Evolutionary conservation across 2,797 vertebrate species (phyloP), one percentile per base, ranked within the genome.

Genomic region (Danio jaintianensis): DNA sequence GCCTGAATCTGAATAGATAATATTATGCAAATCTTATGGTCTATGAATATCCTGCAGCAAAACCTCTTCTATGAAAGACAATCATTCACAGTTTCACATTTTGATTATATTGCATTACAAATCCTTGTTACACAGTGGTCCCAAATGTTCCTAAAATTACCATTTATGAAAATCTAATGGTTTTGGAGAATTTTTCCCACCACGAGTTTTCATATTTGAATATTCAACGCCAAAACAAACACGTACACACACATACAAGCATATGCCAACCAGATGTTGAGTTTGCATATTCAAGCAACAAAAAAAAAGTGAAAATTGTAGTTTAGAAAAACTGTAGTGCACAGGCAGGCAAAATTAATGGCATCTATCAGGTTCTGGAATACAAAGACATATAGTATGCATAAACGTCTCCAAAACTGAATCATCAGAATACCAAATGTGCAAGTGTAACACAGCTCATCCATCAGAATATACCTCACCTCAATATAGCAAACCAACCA

Each of bases 201-300:
- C 82, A 29, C 78, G 62, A 45, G 71, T 50, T 64, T 47, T 72
- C 59, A 63, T 13, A 52, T 78, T 76, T 76, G 43, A 69, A 81
- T 69, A 81, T 75, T 69, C 42, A 77, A 73, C 0, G 72, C 61
- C 56, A 40, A 72, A 79, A 69, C 13, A 79, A 81, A 58, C 42
- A 68, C 4, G 52, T 52, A 36, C 45, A 40, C 66, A 7, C 45
- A n/a, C 38, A 36, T 7, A 3, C 29, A 40, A 75, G 66, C 84
- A 83, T 53, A 55, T 83, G 82, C 72, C 36, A 55, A 18, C 53
- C 86, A 87, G 84, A 85, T 87, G 86, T 70, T 53, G 16, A 50
- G 81, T 61, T 69, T 73, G 72, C 78, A 79, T 66, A 58, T 71
- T 76, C 38, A 64, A 63, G 63, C 55, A 43, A 56, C 62, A 10